These are phyloP conservation scores for Calephelis nemesis DNA, from an alignment of 1,140 invertebrate species.

Conservation along the genomic window DNA sequence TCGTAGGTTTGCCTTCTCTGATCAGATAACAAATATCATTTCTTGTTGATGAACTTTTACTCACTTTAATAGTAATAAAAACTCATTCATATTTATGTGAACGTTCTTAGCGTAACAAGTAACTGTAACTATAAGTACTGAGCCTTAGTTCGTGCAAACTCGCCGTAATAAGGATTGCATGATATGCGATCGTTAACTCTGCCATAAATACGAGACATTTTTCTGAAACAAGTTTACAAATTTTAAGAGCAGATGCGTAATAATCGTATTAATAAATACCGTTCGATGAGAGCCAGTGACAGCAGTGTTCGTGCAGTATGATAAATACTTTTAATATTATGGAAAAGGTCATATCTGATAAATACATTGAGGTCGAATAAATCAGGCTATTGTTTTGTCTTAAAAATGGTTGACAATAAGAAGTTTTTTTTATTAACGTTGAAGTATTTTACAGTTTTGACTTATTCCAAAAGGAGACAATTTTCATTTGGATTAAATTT, in stretches of 20 bases:
- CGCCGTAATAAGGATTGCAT: not conserved
- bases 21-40: too few species aligned
- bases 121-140: too few species aligned
- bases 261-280: slow-evolving; percentile 12
- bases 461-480: too few species aligned
- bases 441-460: too few species aligned
- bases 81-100: too few species aligned
- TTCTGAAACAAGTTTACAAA: not conserved
- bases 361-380: slow-evolving; percentile 2
- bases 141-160: too few species aligned
- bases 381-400: slow-evolving; percentile 1
- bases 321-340: not conserved
- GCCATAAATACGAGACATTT: not conserved
- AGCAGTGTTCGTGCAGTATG: not conserved
- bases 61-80: too few species aligned
- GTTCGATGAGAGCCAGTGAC: not conserved
- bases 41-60: too few species aligned
- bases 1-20: too few species aligned
- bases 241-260: slow-evolving; percentile 16
- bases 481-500: too few species aligned
- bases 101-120: too few species aligned
- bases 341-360: slow-evolving; percentile 5
- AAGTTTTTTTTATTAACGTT: not conserved
- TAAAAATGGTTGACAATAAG: not conserved
- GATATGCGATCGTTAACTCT: not conserved